Conservation (phyloP, 2,113 vertebrate genomes). For the Alectura lathami region DNA sequence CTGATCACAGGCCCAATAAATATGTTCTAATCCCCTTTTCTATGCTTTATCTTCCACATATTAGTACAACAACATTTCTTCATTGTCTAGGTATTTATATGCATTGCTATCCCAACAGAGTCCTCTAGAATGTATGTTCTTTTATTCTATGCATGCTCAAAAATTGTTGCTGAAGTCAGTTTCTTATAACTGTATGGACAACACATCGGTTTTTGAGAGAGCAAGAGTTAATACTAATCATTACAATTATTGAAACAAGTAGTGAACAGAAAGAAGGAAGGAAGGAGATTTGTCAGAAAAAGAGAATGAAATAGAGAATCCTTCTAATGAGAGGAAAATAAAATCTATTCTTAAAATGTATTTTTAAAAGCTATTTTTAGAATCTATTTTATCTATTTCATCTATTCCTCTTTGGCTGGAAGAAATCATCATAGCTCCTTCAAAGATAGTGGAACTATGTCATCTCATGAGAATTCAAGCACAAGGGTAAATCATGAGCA, state of each 20-base stretch:
- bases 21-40: not conserved
- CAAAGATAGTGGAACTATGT: not conserved
- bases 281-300: not conserved
- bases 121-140: not conserved
- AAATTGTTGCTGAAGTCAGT: not conserved
- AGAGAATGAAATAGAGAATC: not conserved
- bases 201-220: not conserved
- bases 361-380: not conserved
- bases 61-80: not conserved
- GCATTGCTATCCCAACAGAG: not conserved
- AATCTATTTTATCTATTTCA: not conserved
- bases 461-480: not conserved
- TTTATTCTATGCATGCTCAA: not conserved
- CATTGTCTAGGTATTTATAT: not conserved
- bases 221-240: not conserved
- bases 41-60: not conserved
- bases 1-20: not conserved
- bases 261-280: not conserved
- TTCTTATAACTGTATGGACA: not conserved
- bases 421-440: not conserved
- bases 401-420: not conserved
- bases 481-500: not conserved
- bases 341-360: not conserved
- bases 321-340: not conserved
- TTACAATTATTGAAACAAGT: not conserved